Evolutionary conservation across 2,797 vertebrate genomes (phyloP).

Genomic region (Etheostoma perlongum): DNA sequence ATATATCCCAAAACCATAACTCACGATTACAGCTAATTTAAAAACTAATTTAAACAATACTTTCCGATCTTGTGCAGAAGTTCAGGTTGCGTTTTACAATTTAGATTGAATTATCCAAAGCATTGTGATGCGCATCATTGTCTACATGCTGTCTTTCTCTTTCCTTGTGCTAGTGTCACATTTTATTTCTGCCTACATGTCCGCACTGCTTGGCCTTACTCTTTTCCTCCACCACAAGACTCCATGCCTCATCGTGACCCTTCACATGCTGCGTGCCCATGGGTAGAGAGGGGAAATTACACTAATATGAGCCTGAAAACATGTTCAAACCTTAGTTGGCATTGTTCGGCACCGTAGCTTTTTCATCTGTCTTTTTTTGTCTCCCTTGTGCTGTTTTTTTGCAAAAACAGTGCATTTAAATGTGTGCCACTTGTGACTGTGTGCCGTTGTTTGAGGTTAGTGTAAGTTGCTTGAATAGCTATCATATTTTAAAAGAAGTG

Average conservation of each 20-base stretch:
- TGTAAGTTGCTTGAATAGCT: conserved; percentile 48
- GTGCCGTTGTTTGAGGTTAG: conserved; percentile 40
- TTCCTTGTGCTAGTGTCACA: conserved; percentile 39
- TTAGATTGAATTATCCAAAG: conserved; percentile 25
- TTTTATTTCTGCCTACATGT: conserved; percentile 45
- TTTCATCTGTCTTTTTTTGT: conserved; percentile 19
- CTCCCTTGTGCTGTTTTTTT: conserved; percentile 24
- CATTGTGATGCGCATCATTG: background rate
- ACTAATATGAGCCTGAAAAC: conserved; percentile 62
- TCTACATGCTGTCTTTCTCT: conserved; percentile 5
- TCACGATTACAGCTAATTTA: conserved; percentile 22
- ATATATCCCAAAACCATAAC: conserved; percentile 7
- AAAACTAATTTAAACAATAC: background rate
- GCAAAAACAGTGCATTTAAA: conserved; percentile 36
- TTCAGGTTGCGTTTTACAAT: conserved; percentile 11
- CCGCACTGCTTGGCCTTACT: conserved; percentile 23
- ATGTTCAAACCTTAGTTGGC: conserved; percentile 50
- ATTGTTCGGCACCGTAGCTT: conserved; percentile 36
- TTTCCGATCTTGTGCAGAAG: conserved; percentile 5
- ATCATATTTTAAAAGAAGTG: conserved; percentile 46
- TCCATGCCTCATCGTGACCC: conserved; percentile 41
- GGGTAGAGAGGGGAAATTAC: conserved; percentile 66
- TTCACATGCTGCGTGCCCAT: conserved; percentile 35
- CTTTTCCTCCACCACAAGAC: conserved; percentile 30
- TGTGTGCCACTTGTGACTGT: conserved; percentile 33